phyloP scores from a whole-genome alignment of 2,888 invertebrate genomes.

The Euzophera pinguis region DNA sequence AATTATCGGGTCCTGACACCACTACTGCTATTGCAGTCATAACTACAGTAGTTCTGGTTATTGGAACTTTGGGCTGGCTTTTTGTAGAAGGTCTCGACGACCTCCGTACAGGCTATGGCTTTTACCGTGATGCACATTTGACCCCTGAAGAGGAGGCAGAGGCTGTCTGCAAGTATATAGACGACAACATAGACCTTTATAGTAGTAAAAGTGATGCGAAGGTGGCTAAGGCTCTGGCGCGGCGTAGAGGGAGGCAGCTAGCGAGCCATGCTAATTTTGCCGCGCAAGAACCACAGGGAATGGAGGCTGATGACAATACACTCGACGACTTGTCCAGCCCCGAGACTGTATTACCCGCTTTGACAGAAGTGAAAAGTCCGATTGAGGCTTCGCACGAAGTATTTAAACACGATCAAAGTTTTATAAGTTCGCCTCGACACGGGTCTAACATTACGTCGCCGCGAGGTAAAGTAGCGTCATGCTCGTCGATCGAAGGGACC shows the following conservation, averaged over 20 bases:
- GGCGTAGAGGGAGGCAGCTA: conserved; percentile 41
- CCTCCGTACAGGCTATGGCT: conserved; percentile 60
- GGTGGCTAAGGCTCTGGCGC: conserved; percentile 52
- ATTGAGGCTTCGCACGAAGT: conserved; percentile 34
- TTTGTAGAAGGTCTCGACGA: conserved; percentile 59
- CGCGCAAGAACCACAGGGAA: conserved; percentile 53
- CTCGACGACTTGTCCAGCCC: background rate
- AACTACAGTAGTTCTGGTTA: conserved; percentile 51
- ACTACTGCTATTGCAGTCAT: conserved; percentile 53
- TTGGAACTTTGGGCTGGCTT: conserved; percentile 56
- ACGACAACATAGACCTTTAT: conserved; percentile 48
- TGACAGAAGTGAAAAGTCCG: conserved; percentile 43
- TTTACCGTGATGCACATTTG: conserved; percentile 61
- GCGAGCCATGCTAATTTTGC: conserved; percentile 44
- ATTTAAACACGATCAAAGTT: conserved; percentile 51
- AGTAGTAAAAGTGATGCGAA: conserved; percentile 46
- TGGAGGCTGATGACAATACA: conserved; percentile 31
- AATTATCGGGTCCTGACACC: conserved; percentile 46
- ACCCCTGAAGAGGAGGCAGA: conserved; percentile 60
- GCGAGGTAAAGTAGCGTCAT: conserved; percentile 36
- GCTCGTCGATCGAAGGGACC: conserved; percentile 41
- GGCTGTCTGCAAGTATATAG: conserved; percentile 58
- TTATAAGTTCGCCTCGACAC: conserved; percentile 51
- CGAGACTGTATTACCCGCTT: conserved; percentile 39
- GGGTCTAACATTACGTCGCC: conserved; percentile 42